These are phyloP conservation scores for Ailuropoda melanoleuca DNA, from an alignment of 2,113 vertebrate species.

Conservation along the genomic window DNA sequence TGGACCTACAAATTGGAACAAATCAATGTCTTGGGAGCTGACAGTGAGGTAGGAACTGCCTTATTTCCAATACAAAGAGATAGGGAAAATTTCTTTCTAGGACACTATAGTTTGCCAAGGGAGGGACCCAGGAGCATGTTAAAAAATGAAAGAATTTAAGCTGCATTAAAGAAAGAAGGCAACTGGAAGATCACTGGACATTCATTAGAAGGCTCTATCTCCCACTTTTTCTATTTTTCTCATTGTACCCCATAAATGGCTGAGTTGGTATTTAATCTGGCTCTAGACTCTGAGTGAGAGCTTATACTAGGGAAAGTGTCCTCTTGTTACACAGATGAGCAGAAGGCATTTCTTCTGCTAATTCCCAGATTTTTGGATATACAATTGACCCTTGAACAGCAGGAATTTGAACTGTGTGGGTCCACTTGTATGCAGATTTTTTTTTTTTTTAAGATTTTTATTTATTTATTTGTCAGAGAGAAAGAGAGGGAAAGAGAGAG, in stretches of 20 bases:
- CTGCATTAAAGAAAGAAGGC: neutral
- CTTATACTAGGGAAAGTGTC: neutral
- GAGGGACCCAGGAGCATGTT: neutral
- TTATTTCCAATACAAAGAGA: slow-evolving; percentile 42
- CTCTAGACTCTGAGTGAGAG: neutral
- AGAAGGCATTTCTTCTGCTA: neutral
- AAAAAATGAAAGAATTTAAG: slow-evolving; percentile 31
- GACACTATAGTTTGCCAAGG: neutral
- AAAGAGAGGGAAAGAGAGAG: too few relatives aligned
- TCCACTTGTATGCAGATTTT: neutral
- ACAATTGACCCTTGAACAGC: neutral
- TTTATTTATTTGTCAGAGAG: too few relatives aligned
- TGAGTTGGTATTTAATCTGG: neutral
- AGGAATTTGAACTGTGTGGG: neutral
- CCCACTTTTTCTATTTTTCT: neutral
- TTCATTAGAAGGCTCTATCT: neutral
- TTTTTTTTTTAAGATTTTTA: too few relatives aligned
- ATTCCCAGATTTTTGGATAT: neutral
- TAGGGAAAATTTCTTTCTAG: neutral
- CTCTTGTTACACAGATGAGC: neutral
- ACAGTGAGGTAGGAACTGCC: slow-evolving; percentile 88
- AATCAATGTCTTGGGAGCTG: slow-evolving; percentile 91
- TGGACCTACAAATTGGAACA: slow-evolving; percentile 95
- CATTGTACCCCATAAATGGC: neutral
- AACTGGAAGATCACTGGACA: slow-evolving; percentile 6